Evolutionary conservation across 2,113 vertebrate genomes (phyloP).

Genomic region (Herpailurus yagouaroundi): DNA sequence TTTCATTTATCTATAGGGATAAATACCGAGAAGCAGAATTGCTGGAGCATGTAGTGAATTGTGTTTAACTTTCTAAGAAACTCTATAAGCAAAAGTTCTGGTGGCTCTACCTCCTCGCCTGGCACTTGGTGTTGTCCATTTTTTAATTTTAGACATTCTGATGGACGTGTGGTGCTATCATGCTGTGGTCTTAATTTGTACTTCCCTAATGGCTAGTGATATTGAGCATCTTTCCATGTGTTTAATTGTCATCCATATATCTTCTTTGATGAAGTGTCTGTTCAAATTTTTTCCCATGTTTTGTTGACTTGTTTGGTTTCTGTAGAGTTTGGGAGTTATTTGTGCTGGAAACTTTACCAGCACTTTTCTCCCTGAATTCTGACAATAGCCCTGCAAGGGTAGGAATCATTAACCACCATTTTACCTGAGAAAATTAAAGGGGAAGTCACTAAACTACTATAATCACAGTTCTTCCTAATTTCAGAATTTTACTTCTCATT

Average conservation of each 20-base stretch:
- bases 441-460: slow-evolving; percentile 3
- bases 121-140: not conserved
- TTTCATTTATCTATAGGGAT: not conserved
- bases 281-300: not conserved
- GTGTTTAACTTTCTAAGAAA: slow-evolving; percentile 37
- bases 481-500: slow-evolving; percentile 16
- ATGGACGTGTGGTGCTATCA: not conserved
- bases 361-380: not conserved
- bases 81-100: not conserved
- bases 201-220: not conserved
- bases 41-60: not conserved
- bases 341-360: not conserved
- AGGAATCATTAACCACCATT: slow-evolving; percentile 26
- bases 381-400: not conserved
- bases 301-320: slow-evolving; percentile 34
- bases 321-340: not conserved
- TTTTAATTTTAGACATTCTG: not conserved
- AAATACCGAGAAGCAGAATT: slow-evolving; percentile 1
- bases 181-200: slow-evolving; percentile 18
- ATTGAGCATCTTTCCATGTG: not conserved
- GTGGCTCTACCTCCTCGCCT: not conserved
- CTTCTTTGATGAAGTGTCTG: slow-evolving; percentile 14
- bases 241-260: slow-evolving; percentile 1
- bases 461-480: not conserved
- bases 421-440: slow-evolving; percentile 34